Conservation (phyloP, 2,797 vertebrate species). For the Gadopsis marmoratus region DNA sequence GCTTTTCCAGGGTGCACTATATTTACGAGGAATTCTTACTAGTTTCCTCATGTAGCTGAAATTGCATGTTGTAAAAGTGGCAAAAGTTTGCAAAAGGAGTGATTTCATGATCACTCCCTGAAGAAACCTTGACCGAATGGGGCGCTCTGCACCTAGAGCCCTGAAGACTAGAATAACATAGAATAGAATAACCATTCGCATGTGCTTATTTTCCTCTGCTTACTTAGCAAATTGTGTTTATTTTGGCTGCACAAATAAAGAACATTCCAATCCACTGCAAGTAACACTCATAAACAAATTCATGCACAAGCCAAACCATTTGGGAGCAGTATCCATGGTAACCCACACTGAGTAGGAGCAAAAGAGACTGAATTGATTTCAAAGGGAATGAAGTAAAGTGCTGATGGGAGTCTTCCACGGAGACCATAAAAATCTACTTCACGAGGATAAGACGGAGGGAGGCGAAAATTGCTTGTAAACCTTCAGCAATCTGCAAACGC, state of each 20-base stretch:
- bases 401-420: slow-evolving; percentile 70
- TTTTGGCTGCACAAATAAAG: slow-evolving; percentile 62
- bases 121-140: neutral
- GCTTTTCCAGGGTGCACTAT: slow-evolving; percentile 37
- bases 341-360: slow-evolving; percentile 80
- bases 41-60: slow-evolving; percentile 18
- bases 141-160: neutral
- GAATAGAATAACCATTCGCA: neutral
- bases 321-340: slow-evolving; percentile 81
- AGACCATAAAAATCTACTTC: slow-evolving; percentile 70
- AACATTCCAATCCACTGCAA: slow-evolving; percentile 68
- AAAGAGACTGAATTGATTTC: slow-evolving; percentile 77
- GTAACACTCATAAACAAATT: slow-evolving; percentile 78
- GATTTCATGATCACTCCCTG: slow-evolving; percentile 9
- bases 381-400: slow-evolving; percentile 75
- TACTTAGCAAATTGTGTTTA: slow-evolving; percentile 59
- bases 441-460: slow-evolving; percentile 35
- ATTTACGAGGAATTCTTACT: slow-evolving; percentile 23
- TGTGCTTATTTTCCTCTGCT: slow-evolving; percentile 4
- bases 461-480: slow-evolving; percentile 55
- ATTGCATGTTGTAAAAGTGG: slow-evolving; percentile 18
- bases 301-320: slow-evolving; percentile 75
- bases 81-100: neutral
- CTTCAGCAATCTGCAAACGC: slow-evolving; percentile 38
- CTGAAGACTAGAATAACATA: neutral